These are phyloP conservation scores for Caenorhabditis briggsae DNA, from an alignment of 1,140 invertebrate genomes.

Conservation along the genomic window DNA sequence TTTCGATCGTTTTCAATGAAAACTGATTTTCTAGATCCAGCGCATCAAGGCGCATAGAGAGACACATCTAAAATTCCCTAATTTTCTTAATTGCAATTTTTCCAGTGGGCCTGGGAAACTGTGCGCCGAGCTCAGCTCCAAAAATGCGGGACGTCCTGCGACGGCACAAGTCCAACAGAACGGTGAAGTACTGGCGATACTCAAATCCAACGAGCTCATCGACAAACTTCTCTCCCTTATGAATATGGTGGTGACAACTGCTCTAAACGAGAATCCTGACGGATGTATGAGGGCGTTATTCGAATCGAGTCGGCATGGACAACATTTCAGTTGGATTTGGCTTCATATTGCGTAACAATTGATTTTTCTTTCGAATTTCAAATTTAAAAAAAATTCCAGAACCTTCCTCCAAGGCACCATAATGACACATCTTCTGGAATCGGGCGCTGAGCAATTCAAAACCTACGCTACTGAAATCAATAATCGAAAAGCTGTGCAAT, in stretches of 20 bases:
- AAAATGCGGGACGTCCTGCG: constrained; percentile 49
- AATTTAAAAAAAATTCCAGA: neutral
- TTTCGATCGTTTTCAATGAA: neutral
- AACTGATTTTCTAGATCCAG: neutral
- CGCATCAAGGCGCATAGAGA: neutral
- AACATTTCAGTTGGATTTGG: constrained; percentile 62
- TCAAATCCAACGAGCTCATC: constrained; percentile 34
- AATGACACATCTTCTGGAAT: constrained; percentile 52
- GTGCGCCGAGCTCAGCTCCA: neutral
- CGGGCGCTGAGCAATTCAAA: constrained; percentile 55
- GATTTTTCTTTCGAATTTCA: neutral
- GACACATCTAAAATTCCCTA: neutral
- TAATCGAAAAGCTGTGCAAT: constrained; percentile 6
- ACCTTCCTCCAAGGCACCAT: constrained; percentile 23
- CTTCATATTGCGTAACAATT: constrained; percentile 59
- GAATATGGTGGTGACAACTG: neutral
- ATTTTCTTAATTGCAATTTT: neutral
- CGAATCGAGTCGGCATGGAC: constrained; percentile 36
- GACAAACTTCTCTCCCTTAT: constrained; percentile 1
- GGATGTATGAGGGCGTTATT: constrained; percentile 50
- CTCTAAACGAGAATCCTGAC: constrained; percentile 9
- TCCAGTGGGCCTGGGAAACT: constrained; percentile 57
- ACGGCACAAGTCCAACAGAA: neutral
- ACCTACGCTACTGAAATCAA: constrained; percentile 15
- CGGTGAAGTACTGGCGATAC: neutral